phyloP scores from a whole-genome alignment of 2,888 invertebrate species.

The Gymnocheta viridis region DNA sequence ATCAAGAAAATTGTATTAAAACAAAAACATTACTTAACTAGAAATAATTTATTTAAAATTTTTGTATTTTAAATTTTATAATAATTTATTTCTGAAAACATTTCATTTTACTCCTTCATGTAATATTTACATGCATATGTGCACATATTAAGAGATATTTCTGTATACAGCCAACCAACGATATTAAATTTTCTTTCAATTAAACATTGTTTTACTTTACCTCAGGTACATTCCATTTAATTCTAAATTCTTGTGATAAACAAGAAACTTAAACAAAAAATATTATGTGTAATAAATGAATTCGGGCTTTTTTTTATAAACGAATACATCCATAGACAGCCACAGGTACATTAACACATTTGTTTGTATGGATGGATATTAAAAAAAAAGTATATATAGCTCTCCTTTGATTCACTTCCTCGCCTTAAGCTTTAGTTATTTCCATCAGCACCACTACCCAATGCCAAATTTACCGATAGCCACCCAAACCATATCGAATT shows the following conservation, averaged over 20 bases:
- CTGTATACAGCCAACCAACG: background rate
- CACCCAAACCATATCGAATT: conserved; percentile 39
- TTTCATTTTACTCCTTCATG: background rate
- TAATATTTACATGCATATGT: background rate
- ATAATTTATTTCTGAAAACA: background rate
- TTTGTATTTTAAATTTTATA: background rate
- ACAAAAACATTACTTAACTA: no score
- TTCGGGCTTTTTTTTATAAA: conserved; percentile 45
- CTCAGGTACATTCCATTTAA: conserved; percentile 51
- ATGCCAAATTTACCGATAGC: conserved; percentile 31
- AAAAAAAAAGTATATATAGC: conserved; percentile 32
- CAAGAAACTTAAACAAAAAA: conserved; percentile 19
- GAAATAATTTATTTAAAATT: no score
- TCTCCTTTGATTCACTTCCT: conserved; percentile 66
- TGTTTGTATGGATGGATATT: background rate
- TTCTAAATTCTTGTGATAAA: conserved; percentile 49
- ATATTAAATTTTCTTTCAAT: conserved; percentile 65
- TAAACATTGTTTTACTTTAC: conserved; percentile 60
- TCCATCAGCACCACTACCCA: conserved; percentile 51
- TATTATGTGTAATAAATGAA: conserved; percentile 58
- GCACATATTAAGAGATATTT: background rate
- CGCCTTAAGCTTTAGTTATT: conserved; percentile 44
- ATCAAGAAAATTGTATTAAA: no score
- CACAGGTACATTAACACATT: conserved; percentile 9
- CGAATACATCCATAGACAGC: background rate